phyloP scores from a whole-genome alignment of 2,113 vertebrate species.

The Epinephelus fuscoguttatus region DNA sequence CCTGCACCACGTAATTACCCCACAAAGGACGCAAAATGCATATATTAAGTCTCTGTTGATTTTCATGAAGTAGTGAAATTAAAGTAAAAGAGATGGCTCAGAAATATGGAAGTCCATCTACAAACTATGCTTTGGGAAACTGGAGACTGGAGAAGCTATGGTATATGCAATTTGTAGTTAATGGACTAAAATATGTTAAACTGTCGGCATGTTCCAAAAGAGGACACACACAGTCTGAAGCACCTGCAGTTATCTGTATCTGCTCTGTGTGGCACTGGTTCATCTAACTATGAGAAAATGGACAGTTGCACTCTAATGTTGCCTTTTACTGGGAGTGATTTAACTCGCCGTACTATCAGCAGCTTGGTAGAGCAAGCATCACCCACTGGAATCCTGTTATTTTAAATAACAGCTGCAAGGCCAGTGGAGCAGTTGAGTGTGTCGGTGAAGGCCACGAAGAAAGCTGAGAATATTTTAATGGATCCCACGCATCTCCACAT shows the following conservation, averaged over 20 bases:
- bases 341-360: not conserved
- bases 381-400: conserved; percentile 5
- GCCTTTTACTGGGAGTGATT: not conserved
- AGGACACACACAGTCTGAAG: not conserved
- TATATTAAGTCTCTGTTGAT: not conserved
- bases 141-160: conserved; percentile 12
- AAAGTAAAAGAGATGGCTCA: not conserved
- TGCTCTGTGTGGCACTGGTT: not conserved
- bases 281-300: not conserved
- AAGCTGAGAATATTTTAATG: conserved; percentile 19
- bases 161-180: conserved; percentile 58
- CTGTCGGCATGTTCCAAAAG: conserved; percentile 36
- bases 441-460: conserved; percentile 31
- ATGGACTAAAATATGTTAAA: conserved; percentile 67
- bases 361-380: not conserved
- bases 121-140: conserved; percentile 50
- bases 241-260: not conserved
- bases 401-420: conserved; percentile 46
- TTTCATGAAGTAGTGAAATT: not conserved
- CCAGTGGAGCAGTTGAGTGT: conserved; percentile 1
- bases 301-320: not conserved
- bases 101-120: conserved; percentile 30
- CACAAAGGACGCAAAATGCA: not conserved
- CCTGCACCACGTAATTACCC: not conserved
- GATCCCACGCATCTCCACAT: conserved; percentile 16